Percentiles rank a stretch among this genome's conserved stretches.
phyloP scores from a whole-genome alignment of 2,797 vertebrate genomes.

The Phyllotis vaccarum region DNA sequence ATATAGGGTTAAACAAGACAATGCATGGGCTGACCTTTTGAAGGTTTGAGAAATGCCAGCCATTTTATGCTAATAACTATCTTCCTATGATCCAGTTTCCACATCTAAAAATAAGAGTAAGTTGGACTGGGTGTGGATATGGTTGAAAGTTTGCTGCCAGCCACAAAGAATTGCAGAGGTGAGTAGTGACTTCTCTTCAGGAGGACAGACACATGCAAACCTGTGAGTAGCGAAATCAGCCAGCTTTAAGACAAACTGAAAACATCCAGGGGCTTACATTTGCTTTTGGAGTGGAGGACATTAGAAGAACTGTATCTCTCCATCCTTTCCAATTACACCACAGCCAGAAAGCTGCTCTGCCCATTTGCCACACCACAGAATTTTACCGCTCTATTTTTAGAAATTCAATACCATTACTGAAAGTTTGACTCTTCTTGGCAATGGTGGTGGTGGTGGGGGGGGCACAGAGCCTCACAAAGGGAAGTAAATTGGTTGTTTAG shows the following conservation, averaged over 20 bases:
- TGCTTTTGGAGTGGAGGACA: constrained; percentile 7
- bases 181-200: background rate
- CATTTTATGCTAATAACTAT: background rate
- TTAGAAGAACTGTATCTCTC: background rate
- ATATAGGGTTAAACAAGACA: background rate
- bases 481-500: background rate
- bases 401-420: constrained; percentile 31
- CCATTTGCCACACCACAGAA: constrained; percentile 14
- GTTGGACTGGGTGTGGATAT: background rate
- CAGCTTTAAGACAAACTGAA: background rate
- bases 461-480: background rate
- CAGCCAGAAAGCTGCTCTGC: background rate
- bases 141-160: background rate
- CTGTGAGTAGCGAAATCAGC: constrained; percentile 21
- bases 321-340: background rate
- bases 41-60: background rate
- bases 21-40: background rate
- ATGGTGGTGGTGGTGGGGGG: too few relatives aligned
- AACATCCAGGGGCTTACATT: background rate
- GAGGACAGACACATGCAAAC: background rate
- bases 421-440: background rate
- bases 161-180: background rate
- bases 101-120: background rate
- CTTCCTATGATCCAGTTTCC: background rate
- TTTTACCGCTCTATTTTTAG: constrained; percentile 3